Conservation (phyloP, 2,113 vertebrate genomes). For the Elachura formosa region DNA sequence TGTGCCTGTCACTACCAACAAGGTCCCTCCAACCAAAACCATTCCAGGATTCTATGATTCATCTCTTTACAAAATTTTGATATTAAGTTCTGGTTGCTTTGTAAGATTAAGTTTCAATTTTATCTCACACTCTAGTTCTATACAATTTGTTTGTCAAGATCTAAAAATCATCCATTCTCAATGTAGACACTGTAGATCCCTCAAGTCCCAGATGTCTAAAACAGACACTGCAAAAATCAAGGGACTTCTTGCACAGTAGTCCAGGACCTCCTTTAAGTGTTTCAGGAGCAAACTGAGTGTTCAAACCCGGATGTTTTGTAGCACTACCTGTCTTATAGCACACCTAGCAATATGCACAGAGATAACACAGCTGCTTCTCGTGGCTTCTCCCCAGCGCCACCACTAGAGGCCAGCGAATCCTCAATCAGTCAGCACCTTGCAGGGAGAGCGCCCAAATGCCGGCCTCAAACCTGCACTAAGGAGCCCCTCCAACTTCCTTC, state of each 20-base stretch:
- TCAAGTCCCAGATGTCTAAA: not conserved
- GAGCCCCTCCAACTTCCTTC: not conserved
- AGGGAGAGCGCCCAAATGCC: not conserved
- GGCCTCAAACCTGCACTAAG: fast-evolving
- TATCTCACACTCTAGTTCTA: not conserved
- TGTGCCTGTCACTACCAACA: not conserved
- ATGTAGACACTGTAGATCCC: not conserved
- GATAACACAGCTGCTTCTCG: not conserved
- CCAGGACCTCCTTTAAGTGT: not conserved
- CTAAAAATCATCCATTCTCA: not conserved
- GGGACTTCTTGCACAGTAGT: not conserved
- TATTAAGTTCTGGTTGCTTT: not conserved
- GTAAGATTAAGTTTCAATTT: not conserved
- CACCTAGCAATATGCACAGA: fast-evolving
- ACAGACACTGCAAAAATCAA: not conserved
- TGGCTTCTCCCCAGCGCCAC: not conserved
- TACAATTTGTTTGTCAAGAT: not conserved
- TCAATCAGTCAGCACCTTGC: not conserved
- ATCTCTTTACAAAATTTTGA: not conserved
- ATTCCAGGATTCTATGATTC: not conserved
- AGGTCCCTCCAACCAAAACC: not conserved
- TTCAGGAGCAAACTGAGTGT: not conserved
- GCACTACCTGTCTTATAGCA: not conserved
- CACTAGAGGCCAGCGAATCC: constrained; percentile 71
- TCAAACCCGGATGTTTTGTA: not conserved